Conservation (phyloP, 2,797 vertebrate species). For the Brachyrhaphis roseni region DNA sequence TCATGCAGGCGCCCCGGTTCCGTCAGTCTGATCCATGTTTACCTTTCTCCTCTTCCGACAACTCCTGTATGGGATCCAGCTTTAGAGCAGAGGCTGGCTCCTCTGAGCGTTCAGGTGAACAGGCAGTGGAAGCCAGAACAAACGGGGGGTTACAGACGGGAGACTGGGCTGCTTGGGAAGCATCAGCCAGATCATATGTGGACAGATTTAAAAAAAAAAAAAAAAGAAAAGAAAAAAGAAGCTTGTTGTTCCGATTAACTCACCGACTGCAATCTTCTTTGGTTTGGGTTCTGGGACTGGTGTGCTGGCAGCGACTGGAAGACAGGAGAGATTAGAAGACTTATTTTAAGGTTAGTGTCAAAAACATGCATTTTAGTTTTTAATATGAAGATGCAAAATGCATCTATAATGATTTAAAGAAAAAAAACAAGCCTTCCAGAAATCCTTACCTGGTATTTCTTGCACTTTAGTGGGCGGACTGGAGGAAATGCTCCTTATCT, state of each 20-base stretch:
- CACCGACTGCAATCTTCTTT: slow-evolving; percentile 72
- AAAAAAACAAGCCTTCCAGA: background rate
- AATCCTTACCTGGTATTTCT: slow-evolving; percentile 72
- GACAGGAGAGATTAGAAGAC: background rate
- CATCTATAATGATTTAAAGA: background rate
- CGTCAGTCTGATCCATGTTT: slow-evolving; percentile 36
- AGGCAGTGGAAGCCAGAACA: slow-evolving; percentile 39
- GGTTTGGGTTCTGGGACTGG: slow-evolving; percentile 66
- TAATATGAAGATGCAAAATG: background rate
- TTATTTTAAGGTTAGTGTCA: background rate
- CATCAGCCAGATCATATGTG: slow-evolving; percentile 19
- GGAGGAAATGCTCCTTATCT: slow-evolving; percentile 71
- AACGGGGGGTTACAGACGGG: slow-evolving; percentile 24
- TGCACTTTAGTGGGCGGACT: slow-evolving; percentile 58
- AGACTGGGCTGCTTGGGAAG: slow-evolving; percentile 6
- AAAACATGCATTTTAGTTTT: background rate
- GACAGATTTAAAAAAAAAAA: slow-evolving; percentile 4
- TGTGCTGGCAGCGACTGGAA: slow-evolving; percentile 57
- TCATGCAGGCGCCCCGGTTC: slow-evolving; percentile 65
- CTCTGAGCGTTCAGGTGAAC: slow-evolving; percentile 68
- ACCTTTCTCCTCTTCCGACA: slow-evolving; percentile 86
- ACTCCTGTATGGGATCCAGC: slow-evolving; percentile 85
- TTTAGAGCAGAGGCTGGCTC: slow-evolving; percentile 74
- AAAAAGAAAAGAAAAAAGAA: no score
- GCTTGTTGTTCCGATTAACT: slow-evolving; percentile 37